Evolutionary conservation across 2,797 vertebrate species (phyloP).

Genomic region (Bovichtus diacanthus): DNA sequence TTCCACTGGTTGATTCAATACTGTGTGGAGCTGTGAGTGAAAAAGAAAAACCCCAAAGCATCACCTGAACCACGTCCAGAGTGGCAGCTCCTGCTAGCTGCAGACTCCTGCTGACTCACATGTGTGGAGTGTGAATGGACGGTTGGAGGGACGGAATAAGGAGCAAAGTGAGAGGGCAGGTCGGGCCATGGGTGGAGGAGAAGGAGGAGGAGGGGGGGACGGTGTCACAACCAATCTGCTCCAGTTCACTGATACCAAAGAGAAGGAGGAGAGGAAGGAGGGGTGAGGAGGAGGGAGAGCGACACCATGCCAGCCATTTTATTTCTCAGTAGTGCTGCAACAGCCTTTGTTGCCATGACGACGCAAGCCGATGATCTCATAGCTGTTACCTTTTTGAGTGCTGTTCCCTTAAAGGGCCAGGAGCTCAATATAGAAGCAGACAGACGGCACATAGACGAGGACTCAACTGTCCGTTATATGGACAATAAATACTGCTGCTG

Average conservation of each 20-base stretch:
- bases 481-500: slow-evolving; percentile 34
- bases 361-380: slow-evolving; percentile 87
- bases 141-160: slow-evolving; percentile 62
- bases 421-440: slow-evolving; percentile 58
- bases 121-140: slow-evolving; percentile 72
- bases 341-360: slow-evolving; percentile 86
- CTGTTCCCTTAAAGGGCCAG: slow-evolving; percentile 80
- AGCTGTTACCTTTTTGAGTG: slow-evolving; percentile 80
- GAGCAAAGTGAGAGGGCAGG: slow-evolving; percentile 67
- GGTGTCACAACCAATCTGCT: slow-evolving; percentile 80
- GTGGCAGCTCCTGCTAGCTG: slow-evolving; percentile 43
- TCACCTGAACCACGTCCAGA: slow-evolving; percentile 49
- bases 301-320: slow-evolving; percentile 84
- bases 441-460: slow-evolving; percentile 52
- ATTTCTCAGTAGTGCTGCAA: slow-evolving; percentile 85
- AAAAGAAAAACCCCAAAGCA: slow-evolving; percentile 18
- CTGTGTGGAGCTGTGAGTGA: slow-evolving; percentile 18
- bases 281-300: slow-evolving; percentile 56
- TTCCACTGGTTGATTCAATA: slow-evolving; percentile 53
- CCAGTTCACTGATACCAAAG: slow-evolving; percentile 83
- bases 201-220: background rate
- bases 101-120: slow-evolving; percentile 75
- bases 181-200: slow-evolving; percentile 39
- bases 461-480: slow-evolving; percentile 23
- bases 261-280: slow-evolving; percentile 63